Conservation (phyloP, 2,113 vertebrate species). For the Datnioides undecimradiatus region DNA sequence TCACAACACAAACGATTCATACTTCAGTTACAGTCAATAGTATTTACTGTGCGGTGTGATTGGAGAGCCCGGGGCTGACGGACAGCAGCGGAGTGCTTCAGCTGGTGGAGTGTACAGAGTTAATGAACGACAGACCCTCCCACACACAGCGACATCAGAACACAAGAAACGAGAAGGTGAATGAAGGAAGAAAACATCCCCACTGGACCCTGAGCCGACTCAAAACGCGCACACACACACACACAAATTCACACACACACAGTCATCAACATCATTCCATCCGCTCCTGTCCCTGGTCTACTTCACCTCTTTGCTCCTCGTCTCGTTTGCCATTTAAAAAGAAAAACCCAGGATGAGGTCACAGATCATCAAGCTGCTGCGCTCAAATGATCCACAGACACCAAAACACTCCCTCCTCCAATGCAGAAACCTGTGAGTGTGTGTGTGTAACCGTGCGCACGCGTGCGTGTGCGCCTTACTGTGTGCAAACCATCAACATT, state of each 20-base stretch:
- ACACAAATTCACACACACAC: neutral
- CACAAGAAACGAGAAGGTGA: neutral
- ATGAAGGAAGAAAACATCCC: constrained; percentile 25
- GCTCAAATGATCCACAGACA: neutral
- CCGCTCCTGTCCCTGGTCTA: constrained; percentile 10
- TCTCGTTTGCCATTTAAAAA: neutral
- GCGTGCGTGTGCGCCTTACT: no score
- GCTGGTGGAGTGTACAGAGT: constrained; percentile 62
- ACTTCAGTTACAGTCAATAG: constrained; percentile 22
- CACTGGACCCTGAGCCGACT: constrained; percentile 62
- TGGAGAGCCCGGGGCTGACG: no score
- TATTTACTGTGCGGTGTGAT: constrained; percentile 11
- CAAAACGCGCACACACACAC: constrained; percentile 21
- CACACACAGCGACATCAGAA: constrained; percentile 14
- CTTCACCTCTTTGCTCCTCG: neutral
- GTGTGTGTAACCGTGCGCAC: no score
- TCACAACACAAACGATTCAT: neutral
- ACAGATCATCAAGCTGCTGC: neutral
- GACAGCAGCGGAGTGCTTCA: constrained; percentile 57
- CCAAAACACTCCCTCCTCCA: no score
- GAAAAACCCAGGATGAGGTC: constrained; percentile 3
- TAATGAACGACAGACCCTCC: constrained; percentile 13
- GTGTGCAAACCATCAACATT: constrained; percentile 11
- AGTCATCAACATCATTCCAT: no score
- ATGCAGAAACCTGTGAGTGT: no score